phyloP scores from a whole-genome alignment of 1,140 invertebrate species.

The Diorhabda carinulata region DNA sequence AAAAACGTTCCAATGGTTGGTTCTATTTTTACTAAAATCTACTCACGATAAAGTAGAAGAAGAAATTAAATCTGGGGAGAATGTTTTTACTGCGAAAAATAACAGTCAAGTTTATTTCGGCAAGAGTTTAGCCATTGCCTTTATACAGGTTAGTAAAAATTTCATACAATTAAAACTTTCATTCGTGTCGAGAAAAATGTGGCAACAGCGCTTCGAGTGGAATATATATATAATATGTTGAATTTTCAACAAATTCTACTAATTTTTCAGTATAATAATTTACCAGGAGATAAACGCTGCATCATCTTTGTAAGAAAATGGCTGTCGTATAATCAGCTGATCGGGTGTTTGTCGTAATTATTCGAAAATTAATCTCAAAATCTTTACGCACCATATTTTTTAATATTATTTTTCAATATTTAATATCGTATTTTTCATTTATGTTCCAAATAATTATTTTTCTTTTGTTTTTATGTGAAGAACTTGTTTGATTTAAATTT shows the following conservation, averaged over 20 bases:
- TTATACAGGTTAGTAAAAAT: slow-evolving; percentile 59
- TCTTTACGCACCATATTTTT: neutral
- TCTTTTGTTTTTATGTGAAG: too few relatives aligned
- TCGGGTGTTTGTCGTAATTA: too few relatives aligned
- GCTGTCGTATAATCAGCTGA: too few relatives aligned
- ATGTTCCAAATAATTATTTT: too few relatives aligned
- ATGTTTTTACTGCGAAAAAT: slow-evolving; percentile 71
- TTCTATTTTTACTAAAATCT: slow-evolving; percentile 71
- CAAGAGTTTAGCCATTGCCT: slow-evolving; percentile 69
- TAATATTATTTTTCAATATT: neutral
- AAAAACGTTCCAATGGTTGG: slow-evolving; percentile 75
- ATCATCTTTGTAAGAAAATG: too few relatives aligned
- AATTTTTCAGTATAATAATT: too few relatives aligned
- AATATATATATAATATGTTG: too few relatives aligned
- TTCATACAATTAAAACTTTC: neutral
- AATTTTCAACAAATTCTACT: too few relatives aligned
- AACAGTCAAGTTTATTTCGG: slow-evolving; percentile 80
- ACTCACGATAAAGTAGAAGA: slow-evolving; percentile 62
- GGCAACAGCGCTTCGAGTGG: too few relatives aligned
- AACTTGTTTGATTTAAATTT: neutral
- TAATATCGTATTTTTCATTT: too few relatives aligned
- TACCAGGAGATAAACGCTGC: too few relatives aligned
- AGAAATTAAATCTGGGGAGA: slow-evolving; percentile 54
- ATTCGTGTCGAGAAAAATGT: too few relatives aligned
- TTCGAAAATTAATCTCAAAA: slow-evolving; percentile 15